phyloP scores from a whole-genome alignment of 2,797 vertebrate species.

The Heterohyrax brucei region DNA sequence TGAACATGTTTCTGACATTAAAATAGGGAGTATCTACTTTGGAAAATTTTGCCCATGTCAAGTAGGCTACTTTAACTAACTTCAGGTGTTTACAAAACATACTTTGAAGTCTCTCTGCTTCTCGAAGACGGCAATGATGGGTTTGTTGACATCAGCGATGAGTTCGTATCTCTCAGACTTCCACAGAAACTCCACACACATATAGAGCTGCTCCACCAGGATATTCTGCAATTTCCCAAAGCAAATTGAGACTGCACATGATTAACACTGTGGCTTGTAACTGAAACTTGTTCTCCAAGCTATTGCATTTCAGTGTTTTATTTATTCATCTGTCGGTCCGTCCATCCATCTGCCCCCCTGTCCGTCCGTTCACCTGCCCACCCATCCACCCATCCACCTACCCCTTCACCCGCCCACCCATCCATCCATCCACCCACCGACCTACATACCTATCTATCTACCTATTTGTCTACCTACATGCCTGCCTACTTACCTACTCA shows the following conservation, averaged over 20 bases:
- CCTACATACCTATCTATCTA: too few species aligned
- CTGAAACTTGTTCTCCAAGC: slow-evolving; percentile 1
- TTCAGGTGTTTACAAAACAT: slow-evolving; percentile 54
- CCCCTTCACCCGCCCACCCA: too few species aligned
- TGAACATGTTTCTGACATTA: not conserved
- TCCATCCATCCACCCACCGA: too few species aligned
- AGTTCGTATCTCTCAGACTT: slow-evolving; percentile 98
- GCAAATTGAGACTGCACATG: slow-evolving; percentile 26
- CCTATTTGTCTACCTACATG: too few species aligned
- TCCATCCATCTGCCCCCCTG: too few species aligned
- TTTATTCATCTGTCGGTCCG: too few species aligned
- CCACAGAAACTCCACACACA: slow-evolving; percentile 98
- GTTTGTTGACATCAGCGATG: slow-evolving; percentile 98
- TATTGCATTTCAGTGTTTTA: not conserved
- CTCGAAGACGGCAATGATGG: slow-evolving; percentile 98
- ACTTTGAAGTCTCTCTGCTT: slow-evolving; percentile 99
- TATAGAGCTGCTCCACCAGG: slow-evolving; percentile 97
- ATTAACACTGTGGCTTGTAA: not conserved
- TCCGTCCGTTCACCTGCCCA: too few species aligned
- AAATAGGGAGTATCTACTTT: not conserved
- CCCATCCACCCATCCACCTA: too few species aligned
- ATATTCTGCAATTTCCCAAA: slow-evolving; percentile 92
- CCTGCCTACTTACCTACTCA: too few species aligned
- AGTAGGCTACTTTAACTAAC: not conserved
- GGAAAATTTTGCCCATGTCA: not conserved